Evolutionary conservation across 2,113 vertebrate species (phyloP), one percentile per base, ranked within the genome.

Genomic region (Plecturocebus donacophilus): DNA sequence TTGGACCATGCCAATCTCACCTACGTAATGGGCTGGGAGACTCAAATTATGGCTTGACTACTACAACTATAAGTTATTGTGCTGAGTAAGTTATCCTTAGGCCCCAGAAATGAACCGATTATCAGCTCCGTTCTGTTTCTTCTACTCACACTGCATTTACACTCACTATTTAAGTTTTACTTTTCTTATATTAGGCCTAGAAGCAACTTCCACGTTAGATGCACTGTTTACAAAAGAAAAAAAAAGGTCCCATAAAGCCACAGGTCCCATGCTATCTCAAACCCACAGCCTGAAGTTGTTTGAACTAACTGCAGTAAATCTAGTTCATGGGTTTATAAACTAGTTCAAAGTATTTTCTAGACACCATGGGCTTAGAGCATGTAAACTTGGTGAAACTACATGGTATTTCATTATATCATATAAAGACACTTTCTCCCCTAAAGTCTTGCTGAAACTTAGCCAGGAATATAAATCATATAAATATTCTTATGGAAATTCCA

Each of bases 301-400:
- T 96, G 95, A 98, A 95, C 85, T 96, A 95, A 64, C 76, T 82
- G 95, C 87, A 54, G 81, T 97, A 94, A 98, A 98, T 94, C 92
- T 94, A 90, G 73, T 96, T 95, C 95, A 95, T 64, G 21, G 85
- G 96, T 95, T 91, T 97, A 90, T 94, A 97, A 96, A 94, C 35
- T 71, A 94, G 87, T 87, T 95, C 58, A 94, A 92, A 79, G 71
- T 76, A 95, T 94, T 95, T 92, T 92, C 97, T 90, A 95, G 87
- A 94, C 85, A 96, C 92, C 92, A 77, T 82, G 79, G 68, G 92
- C 40, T 96, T 35, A 64, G 27, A 96, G 61, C 9, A 40, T 96
- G 5, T 96, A 93, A 97, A 90, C 47, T 38, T 95, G 87, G 42
- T 97, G 95, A 96, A 96, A 96, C 66, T 86, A 42, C 25, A 95